Evolutionary conservation across 30 jellyfish, hydroid and myxozoan genomes (phyloP).

Genomic region (Aurelia aurita complex sp. Pacific): DNA sequence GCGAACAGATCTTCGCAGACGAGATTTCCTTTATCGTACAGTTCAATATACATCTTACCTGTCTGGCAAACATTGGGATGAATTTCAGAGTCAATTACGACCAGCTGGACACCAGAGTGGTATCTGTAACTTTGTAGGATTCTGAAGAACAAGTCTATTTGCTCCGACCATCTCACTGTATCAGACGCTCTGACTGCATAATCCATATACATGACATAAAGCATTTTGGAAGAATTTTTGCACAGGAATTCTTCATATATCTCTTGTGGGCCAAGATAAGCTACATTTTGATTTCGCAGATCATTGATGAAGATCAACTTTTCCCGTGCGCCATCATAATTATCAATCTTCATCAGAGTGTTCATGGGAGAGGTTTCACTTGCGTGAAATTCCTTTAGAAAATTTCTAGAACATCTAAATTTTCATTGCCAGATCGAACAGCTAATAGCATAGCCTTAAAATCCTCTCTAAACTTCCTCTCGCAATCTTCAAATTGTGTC

Average conservation of each 20-base stretch:
- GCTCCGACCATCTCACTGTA: conserved; percentile 35
- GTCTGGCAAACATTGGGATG: background rate
- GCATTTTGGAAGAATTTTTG: conserved; percentile 27
- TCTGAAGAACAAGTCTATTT: conserved; percentile 28
- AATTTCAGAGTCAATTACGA: conserved; percentile 37
- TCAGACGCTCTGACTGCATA: background rate
- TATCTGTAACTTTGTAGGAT: background rate
- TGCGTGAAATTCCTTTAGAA: background rate
- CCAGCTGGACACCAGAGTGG: background rate
- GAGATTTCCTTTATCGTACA: conserved; percentile 36
- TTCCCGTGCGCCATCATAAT: conserved; percentile 5
- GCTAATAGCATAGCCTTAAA: too few relatives aligned
- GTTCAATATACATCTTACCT: conserved; percentile 35
- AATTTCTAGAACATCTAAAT: conserved; percentile 1
- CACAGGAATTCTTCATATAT: conserved; percentile 35
- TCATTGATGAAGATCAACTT: conserved; percentile 24
- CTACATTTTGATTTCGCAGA: background rate
- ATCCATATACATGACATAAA: conserved; percentile 33
- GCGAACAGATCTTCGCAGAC: conserved; percentile 47
- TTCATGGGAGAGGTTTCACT: conserved; percentile 29
- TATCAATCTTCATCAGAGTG: background rate
- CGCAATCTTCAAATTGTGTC: conserved; percentile 26
- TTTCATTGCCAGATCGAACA: background rate
- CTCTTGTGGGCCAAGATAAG: conserved; percentile 22
- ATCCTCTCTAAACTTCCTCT: too few relatives aligned